Conservation (phyloP, 2,113 vertebrate species). For the Gadus macrocephalus region DNA sequence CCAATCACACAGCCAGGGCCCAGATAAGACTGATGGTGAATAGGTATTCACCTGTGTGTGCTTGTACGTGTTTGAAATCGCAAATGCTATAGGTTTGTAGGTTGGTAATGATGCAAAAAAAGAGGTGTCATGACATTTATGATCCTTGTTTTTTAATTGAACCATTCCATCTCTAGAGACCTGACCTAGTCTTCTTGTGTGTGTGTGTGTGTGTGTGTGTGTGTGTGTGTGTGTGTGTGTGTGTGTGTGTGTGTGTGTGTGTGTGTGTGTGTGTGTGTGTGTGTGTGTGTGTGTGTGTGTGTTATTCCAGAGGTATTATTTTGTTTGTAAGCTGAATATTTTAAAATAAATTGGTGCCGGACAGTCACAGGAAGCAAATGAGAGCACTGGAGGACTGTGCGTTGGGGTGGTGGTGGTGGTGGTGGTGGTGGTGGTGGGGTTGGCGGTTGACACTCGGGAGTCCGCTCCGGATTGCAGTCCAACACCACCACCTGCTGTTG, state of each 20-base stretch:
- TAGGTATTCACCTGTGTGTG: conserved; percentile 51
- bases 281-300: conserved; percentile 13
- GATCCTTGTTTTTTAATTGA: conserved; percentile 68
- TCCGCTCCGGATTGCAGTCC: conserved; percentile 22
- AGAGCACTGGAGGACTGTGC: conserved; percentile 19
- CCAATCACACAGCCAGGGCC: conserved; percentile 48
- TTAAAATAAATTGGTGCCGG: no score
- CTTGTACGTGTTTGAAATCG: conserved; percentile 25
- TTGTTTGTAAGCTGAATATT: background rate
- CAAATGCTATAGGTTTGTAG: conserved; percentile 22
- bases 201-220: conserved; percentile 14
- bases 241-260: conserved; percentile 11
- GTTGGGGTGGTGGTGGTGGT: conserved; percentile 7
- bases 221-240: conserved; percentile 7
- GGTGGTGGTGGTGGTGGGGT: background rate
- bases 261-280: conserved; percentile 1
- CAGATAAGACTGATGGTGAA: conserved; percentile 15
- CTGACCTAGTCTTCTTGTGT: conserved; percentile 49
- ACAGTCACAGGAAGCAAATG: conserved; percentile 17
- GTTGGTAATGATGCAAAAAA: conserved; percentile 3
- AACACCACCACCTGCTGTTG: conserved; percentile 63
- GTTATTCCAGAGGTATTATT: background rate
- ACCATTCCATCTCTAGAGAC: conserved; percentile 57
- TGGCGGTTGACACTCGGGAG: background rate
- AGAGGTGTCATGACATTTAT: conserved; percentile 58